Evolutionary conservation across 2,888 invertebrate species (phyloP), one percentile per base, ranked within the genome.

Genomic region (Girardia tigrina): DNA sequence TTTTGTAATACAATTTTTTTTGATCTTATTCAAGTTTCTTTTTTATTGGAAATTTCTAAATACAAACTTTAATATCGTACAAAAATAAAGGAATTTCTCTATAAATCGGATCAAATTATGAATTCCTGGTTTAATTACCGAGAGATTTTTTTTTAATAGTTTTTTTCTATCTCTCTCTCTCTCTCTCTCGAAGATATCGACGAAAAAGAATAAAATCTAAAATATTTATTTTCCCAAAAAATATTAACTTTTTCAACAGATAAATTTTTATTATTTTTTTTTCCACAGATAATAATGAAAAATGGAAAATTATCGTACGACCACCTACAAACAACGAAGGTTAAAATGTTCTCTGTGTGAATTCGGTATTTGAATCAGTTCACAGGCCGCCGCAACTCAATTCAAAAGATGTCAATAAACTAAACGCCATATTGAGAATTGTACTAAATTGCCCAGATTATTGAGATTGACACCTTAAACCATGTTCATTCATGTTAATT

Each of bases 331-430:
- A 56, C 23, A 6, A 56, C n/a, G 56, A 56, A 56, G 56, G 56
- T 56, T 56, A 56, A 56, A 56, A 56, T 56, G 56, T 23, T 56
- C 56, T n/a, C 56, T 56, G 56, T 56, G 56, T 2, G 23, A 56
- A 56, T 56, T 56, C 56, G n/a, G n/a, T 4, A 56, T 56, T 56
- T 56, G 8, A 56, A 20, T 56, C 56, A 56, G 56, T 56, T 56
- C 56, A 56, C 23, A n/a, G 56, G 56, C 56, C n/a, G 56, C 56
- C 20, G 56, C 23, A 56, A 56, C 56, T 56, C 56, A 56, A 56
- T 56, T 56, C 56, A 56, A 56, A 56, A 56, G 56, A 56, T 56
- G 56, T 56, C 56, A 56, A 56, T 56, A 56, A 56, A 56, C 56
- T 56, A 56, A 56, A 56, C 56, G 56, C 56, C 56, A 56, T 56